These are phyloP conservation scores for Oenanthe melanoleuca DNA, from an alignment of 2,113 vertebrate species.

Conservation along the genomic window DNA sequence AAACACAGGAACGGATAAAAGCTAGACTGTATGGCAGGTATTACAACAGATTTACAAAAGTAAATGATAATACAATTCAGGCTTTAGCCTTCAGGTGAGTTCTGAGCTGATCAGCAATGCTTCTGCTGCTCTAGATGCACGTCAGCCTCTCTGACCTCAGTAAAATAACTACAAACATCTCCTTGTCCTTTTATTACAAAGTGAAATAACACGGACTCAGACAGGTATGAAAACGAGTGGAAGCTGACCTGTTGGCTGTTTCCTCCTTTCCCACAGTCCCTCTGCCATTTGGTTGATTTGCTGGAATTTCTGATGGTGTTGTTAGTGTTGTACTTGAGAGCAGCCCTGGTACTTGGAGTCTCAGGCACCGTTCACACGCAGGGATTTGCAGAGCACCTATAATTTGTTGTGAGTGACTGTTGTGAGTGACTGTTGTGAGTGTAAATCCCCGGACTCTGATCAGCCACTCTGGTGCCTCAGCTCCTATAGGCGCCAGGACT, in stretches of 20 bases:
- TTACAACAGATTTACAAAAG: not conserved
- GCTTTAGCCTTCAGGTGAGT: conserved; percentile 1
- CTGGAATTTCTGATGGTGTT: not conserved
- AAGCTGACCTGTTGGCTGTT: not conserved
- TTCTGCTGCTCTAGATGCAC: not conserved
- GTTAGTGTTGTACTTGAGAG: not conserved
- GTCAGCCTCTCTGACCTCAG: not conserved
- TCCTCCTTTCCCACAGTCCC: not conserved
- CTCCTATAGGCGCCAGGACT: conserved; percentile 16
- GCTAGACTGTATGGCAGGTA: not conserved
- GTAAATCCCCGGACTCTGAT: conserved; percentile 15
- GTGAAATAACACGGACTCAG: not conserved
- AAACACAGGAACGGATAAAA: not conserved
- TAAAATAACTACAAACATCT: conserved; percentile 1
- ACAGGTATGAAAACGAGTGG: not conserved
- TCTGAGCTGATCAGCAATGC: not conserved
- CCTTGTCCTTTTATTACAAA: conserved; percentile 1
- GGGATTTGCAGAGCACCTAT: conserved; percentile 5
- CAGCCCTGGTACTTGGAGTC: not conserved
- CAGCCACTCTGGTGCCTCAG: not conserved
- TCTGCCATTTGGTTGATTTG: not conserved
- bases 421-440: not conserved
- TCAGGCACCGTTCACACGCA: accelerated
- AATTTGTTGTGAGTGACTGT: not conserved
- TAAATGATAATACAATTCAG: not conserved